Percentiles rank a stretch among this genome's conserved stretches.
Evolutionary conservation across 2,888 invertebrate genomes (phyloP).

Genomic region (Nezara viridula): DNA sequence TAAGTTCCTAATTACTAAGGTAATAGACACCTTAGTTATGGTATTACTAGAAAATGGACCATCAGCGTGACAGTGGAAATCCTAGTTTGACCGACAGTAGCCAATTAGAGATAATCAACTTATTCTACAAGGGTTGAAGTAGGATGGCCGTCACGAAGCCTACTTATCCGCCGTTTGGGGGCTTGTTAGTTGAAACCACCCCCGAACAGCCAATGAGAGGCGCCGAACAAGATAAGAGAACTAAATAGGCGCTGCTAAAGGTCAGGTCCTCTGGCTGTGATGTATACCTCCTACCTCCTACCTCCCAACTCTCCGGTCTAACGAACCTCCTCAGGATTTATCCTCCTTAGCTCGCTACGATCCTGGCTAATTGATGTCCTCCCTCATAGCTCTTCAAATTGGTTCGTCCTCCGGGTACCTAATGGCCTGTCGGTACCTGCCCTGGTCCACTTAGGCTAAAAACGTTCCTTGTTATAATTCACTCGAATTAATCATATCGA

Average conservation of each 20-base stretch:
- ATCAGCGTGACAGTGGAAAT: not conserved
- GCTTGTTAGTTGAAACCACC: not conserved
- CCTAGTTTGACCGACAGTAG: not conserved
- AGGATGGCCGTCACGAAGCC: not conserved
- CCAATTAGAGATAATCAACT: not conserved
- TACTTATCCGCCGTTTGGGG: not conserved
- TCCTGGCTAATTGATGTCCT: constrained; percentile 41
- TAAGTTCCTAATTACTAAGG: not conserved
- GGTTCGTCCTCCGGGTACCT: constrained; percentile 14
- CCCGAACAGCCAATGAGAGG: constrained; percentile 4
- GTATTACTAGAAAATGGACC: not conserved
- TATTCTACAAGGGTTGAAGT: not conserved
- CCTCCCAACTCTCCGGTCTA: constrained; percentile 54
- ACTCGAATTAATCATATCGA: not conserved
- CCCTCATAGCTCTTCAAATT: constrained; percentile 29
- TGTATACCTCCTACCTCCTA: constrained; percentile 44
- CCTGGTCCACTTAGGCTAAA: not conserved
- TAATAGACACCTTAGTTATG: not conserved
- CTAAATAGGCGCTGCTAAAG: constrained; percentile 43
- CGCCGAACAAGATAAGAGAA: constrained; percentile 38
- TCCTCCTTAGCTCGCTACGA: not conserved
- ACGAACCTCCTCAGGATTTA: constrained; percentile 38
- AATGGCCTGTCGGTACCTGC: constrained; percentile 4
- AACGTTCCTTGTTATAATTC: not conserved
- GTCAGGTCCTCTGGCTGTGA: constrained; percentile 55